Conservation (phyloP, 2,888 invertebrate species). For the Tanytarsus gracilentus region DNA sequence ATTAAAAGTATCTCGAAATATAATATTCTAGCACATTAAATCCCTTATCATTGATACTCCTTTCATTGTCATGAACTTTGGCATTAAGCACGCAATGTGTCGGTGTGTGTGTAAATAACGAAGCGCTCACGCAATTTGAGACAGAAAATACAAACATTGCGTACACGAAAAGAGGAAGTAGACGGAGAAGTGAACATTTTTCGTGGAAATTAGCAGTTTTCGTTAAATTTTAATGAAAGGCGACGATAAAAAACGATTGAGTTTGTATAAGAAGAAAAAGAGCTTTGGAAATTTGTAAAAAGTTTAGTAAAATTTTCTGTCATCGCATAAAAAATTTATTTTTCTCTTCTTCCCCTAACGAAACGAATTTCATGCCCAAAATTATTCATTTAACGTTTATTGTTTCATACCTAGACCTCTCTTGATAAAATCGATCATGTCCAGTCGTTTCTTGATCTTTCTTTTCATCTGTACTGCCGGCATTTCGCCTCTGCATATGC, state of each 20-base stretch:
- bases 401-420: slow-evolving; percentile 45
- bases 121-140: no score
- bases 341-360: neutral
- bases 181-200: neutral
- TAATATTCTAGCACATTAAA: slow-evolving; percentile 5
- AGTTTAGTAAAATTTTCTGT: neutral
- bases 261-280: no score
- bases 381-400: neutral
- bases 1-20: neutral
- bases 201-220: no score
- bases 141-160: no score
- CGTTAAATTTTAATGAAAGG: no score
- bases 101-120: neutral
- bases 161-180: neutral
- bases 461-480: slow-evolving; percentile 46
- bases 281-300: neutral
- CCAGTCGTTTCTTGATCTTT: slow-evolving; percentile 59
- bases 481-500: slow-evolving; percentile 52
- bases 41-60: neutral
- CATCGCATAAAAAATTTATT: neutral
- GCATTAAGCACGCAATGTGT: neutral
- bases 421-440: slow-evolving; percentile 71
- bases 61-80: neutral
- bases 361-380: neutral
- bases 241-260: no score